Evolutionary conservation across 2,113 vertebrate genomes (phyloP).

Genomic region (Coreoperca whiteheadi): DNA sequence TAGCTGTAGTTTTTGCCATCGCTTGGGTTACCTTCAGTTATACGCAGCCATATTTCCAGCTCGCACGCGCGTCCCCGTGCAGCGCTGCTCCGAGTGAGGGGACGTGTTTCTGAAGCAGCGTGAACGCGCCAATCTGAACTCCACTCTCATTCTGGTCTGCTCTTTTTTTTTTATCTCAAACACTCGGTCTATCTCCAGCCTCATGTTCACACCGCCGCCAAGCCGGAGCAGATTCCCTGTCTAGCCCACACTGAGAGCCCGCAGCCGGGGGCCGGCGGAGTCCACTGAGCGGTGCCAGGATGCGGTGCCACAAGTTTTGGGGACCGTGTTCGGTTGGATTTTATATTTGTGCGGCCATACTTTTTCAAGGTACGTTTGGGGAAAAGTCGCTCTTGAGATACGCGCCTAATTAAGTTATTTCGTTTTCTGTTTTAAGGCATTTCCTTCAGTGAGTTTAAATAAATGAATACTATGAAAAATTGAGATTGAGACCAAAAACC

Average conservation of each 20-base stretch:
- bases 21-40: neutral
- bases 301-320: conserved; percentile 79
- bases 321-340: conserved; percentile 73
- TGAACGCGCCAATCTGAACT: conserved; percentile 62
- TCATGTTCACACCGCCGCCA: conserved; percentile 41
- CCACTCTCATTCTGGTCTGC: conserved; percentile 34
- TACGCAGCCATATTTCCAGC: neutral
- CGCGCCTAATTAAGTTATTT: neutral
- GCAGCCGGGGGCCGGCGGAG: conserved; percentile 37
- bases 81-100: neutral
- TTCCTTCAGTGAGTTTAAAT: neutral
- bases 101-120: conserved; percentile 34
- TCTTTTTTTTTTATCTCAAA: conserved; percentile 18
- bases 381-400: neutral
- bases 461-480: neutral
- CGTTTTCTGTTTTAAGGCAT: neutral
- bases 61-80: conserved; percentile 23
- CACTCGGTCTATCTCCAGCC: conserved; percentile 34
- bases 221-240: conserved; percentile 39
- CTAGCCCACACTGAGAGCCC: conserved; percentile 39
- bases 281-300: conserved; percentile 61
- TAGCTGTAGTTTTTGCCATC: neutral
- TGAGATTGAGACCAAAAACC: neutral
- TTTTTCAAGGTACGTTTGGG: conserved; percentile 78
- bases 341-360: conserved; percentile 75